Conservation (phyloP, 2,113 vertebrate genomes). For the Emydura subglobosa region DNA sequence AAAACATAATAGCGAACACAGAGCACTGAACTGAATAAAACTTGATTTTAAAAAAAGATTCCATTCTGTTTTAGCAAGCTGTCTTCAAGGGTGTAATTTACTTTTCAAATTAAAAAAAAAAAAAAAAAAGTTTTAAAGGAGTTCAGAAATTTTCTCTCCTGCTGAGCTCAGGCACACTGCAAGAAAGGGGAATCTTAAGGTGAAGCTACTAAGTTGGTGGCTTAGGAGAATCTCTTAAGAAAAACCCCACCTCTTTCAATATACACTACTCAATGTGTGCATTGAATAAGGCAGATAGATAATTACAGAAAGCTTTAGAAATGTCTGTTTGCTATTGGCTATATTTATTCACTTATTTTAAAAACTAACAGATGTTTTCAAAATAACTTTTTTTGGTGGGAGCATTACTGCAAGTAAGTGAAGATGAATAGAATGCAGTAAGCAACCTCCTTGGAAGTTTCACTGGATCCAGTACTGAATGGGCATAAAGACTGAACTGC, state of each 20-base stretch:
- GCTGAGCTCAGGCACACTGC: background rate
- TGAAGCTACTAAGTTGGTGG: background rate
- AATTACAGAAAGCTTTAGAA: background rate
- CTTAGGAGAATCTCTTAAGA: background rate
- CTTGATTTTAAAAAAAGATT: background rate
- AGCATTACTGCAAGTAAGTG: background rate
- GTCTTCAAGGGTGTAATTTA: background rate
- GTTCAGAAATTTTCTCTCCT: background rate
- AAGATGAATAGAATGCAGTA: background rate
- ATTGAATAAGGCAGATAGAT: background rate
- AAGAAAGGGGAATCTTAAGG: background rate
- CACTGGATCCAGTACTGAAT: background rate
- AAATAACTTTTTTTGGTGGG: background rate
- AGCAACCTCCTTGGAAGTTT: background rate
- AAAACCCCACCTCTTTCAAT: background rate
- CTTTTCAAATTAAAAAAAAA: background rate
- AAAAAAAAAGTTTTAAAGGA: background rate
- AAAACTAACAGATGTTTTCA: background rate
- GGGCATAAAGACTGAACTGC: background rate
- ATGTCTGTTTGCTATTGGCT: background rate
- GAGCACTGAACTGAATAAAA: conserved; percentile 14
- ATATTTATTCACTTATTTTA: background rate
- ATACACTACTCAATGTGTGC: background rate
- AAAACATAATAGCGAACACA: background rate
- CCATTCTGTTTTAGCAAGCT: background rate